Evolutionary conservation across 2,113 vertebrate species (phyloP), one percentile per base, ranked within the genome.

Genomic region (Anolis carolinensis): DNA sequence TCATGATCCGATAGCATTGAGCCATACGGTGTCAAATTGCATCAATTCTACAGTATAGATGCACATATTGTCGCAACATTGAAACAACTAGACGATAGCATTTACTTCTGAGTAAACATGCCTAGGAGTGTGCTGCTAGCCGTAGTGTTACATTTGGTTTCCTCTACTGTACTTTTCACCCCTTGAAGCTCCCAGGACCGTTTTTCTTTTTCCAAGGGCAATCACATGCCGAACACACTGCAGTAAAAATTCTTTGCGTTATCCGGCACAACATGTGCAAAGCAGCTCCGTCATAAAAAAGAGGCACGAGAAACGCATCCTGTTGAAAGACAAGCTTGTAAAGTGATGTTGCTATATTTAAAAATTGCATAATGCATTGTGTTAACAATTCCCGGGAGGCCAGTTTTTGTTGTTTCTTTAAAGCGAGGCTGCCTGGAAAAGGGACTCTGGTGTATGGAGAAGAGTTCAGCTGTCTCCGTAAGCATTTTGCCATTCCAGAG

Each of bases 341-440:
- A 84, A 91, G 72, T 82, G 71, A 79, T 0, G 0, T 82, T 88
- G 72, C 72, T 93, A 82, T 92, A 8, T 92, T 94, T 89, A 86
- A 91, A 48, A 90, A 89, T 89, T 85, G 89, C 90, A 89, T 93
- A 91, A 91, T 90, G 27, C 79, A 59, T 70, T 0, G 0, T 80
- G 27, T 91, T 91, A 94, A 88, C 88, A 92, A 89, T 81, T 68
- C 67, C 48, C 84, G 13, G 34, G 30, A 65, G 85, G 18, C 27
- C 18, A 18, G 11, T 59, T 59, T 59, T 59, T 59, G 55, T 68
- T 68, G 7, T 68, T 80, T 93, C 85, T 81, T 92, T 92, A 91
- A 44, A 63, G 86, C 79, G 89, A 81, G 27, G 93, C 91, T 83
- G 86, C 73, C 70, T 88, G 88, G 90, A 83, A 91, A 85, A 91